Evolutionary conservation across 1,140 invertebrate species (phyloP).

Genomic region (Trachymyrmex cornetzi): DNA sequence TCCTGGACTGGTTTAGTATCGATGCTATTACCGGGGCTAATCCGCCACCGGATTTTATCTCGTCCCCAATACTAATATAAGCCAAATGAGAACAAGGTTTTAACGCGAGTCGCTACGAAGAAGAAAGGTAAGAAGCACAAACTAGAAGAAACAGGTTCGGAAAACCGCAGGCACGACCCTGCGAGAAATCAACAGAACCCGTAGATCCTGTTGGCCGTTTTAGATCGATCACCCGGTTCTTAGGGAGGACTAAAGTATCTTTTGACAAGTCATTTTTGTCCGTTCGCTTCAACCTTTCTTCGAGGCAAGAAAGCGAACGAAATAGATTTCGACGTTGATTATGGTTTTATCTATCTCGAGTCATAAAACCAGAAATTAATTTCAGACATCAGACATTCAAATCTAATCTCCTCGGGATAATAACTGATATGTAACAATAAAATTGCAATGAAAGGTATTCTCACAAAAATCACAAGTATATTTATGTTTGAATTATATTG

Average conservation of each 20-base stretch:
- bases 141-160: slow-evolving; percentile 46
- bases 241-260: slow-evolving; percentile 5
- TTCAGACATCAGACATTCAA: background rate
- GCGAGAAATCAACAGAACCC: slow-evolving; percentile 26
- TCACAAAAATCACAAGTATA: background rate
- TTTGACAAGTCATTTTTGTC: slow-evolving; percentile 74
- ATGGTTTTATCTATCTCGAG: background rate
- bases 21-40: slow-evolving; percentile 66
- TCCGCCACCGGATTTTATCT: slow-evolving; percentile 74
- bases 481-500: background rate
- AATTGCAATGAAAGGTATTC: background rate
- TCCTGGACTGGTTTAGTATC: slow-evolving; percentile 64
- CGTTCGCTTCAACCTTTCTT: slow-evolving; percentile 57
- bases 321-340: slow-evolving; percentile 33
- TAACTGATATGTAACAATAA: background rate
- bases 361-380: slow-evolving; percentile 1
- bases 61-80: slow-evolving; percentile 36
- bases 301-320: background rate
- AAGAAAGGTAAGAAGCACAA: slow-evolving; percentile 30
- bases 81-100: slow-evolving; percentile 68
- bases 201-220: slow-evolving; percentile 59
- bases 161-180: slow-evolving; percentile 50
- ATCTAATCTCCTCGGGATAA: background rate
- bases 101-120: background rate
- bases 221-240: slow-evolving; percentile 68